Base-by-base conservation (phyloP, 1,140 invertebrate species). In the Papilio glaucus region DNA sequence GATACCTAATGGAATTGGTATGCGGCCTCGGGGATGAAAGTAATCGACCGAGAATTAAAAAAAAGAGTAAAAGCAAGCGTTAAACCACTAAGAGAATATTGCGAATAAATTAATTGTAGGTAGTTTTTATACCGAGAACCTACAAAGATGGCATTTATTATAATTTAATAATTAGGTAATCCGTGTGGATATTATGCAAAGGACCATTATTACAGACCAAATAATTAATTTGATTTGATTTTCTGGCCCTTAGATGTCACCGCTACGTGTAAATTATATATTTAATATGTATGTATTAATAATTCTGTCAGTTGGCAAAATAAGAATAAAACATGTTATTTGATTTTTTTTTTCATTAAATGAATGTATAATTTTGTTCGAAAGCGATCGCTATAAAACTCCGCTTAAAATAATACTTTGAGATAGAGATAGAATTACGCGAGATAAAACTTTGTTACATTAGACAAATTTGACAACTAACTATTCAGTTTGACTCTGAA, bases 1-100 rank as follows among this genome's bases (percentile, higher is more conserved):
- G 82, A 86, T 88, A 85, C 83, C 61, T 18, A 63, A 63, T 84
- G 80, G 81, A 85, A 86, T 85, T 85, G 81, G 80, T 79, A 76
- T 71, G 76, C 74, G 71, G 79, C 80, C 49, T 18, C 29, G 72
- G 74, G 77, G 70, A 73, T 77, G 45, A 53, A 53, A 78, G 75
- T 63, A 75, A 80, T 71, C 74, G 72, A 21, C 15, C 4, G 13
- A 42, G 41, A n/a, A 42, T 24, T 33, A 61, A 33, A 61, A 60
- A 37, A 61, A 24, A 2, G 29, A 33, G 12, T 13, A 60, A 29
- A 29, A 61, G 15, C 18, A 49, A 49, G 15, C 45, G 49, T 9
- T 53, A 10, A 53, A 10, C 49, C 49, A 24, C 5, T 49, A 24
- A 53, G 49, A 24, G 21, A 53, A 24, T 53, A 24, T 24, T 53